phyloP scores from a whole-genome alignment of 2,888 invertebrate species.

The Embidobia sp. region DNA sequence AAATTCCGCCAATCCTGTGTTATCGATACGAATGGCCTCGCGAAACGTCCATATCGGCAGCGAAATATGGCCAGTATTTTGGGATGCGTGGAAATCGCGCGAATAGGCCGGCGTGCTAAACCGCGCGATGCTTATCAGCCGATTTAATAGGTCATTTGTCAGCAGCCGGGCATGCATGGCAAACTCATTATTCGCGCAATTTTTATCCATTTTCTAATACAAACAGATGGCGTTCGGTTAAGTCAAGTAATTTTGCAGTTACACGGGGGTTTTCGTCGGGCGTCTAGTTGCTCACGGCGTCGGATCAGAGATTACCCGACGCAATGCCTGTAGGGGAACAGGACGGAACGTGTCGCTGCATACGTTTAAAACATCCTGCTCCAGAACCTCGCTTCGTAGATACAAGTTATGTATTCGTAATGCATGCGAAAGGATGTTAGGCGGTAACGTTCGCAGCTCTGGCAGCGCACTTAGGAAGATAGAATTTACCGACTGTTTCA shows the following conservation, averaged over 20 bases:
- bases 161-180: too few species aligned
- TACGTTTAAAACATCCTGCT: conserved; percentile 68
- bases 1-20: conserved; percentile 69
- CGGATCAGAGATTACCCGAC: conserved; percentile 73
- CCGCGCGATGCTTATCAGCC: conserved; percentile 33
- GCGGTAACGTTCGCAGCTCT: conserved; percentile 70
- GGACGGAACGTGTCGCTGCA: conserved; percentile 77
- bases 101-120: conserved; percentile 46
- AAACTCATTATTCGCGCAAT: conserved; percentile 41
- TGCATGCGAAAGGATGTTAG: conserved; percentile 61
- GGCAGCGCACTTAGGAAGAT: conserved; percentile 75
- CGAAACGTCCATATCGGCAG: conserved; percentile 58
- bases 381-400: conserved; percentile 52
- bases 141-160: conserved; percentile 43
- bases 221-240: conserved; percentile 38
- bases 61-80: conserved; percentile 60
- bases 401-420: conserved; percentile 67
- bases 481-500: conserved; percentile 59
- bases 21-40: conserved; percentile 67
- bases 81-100: conserved; percentile 55
- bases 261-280: conserved; percentile 28
- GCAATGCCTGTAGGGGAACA: conserved; percentile 70
- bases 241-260: conserved; percentile 53
- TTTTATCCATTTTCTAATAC: conserved; percentile 54
- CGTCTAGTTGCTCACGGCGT: too few species aligned